These are phyloP conservation scores for Novumbra hubbsi DNA, from an alignment of 2,797 vertebrate species.

Conservation along the genomic window DNA sequence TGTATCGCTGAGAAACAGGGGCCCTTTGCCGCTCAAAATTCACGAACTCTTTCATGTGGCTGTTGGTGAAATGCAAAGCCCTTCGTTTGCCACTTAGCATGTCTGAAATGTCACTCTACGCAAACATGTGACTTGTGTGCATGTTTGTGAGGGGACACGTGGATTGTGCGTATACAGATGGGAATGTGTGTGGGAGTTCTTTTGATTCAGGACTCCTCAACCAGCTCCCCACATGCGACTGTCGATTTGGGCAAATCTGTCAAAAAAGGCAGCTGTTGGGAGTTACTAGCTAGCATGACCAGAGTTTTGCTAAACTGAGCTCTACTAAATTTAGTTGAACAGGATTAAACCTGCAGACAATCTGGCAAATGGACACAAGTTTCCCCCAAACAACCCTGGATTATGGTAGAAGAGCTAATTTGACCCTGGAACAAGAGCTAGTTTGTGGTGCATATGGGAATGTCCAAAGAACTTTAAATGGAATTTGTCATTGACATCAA, in stretches of 20 bases:
- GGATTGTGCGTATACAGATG: background rate
- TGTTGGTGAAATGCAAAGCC: background rate
- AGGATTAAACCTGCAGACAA: background rate
- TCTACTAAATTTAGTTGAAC: background rate
- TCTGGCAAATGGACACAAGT: background rate
- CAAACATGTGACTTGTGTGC: background rate
- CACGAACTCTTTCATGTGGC: background rate
- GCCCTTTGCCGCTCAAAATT: background rate
- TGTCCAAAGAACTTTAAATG: background rate
- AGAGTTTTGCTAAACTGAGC: background rate
- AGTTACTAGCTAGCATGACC: background rate
- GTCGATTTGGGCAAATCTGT: background rate
- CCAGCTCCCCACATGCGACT: background rate
- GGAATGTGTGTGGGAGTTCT: background rate
- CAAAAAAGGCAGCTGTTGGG: background rate
- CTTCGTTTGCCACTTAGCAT: background rate
- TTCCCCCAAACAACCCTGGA: background rate
- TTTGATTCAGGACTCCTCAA: background rate
- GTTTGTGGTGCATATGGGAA: background rate
- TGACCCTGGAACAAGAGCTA: background rate
- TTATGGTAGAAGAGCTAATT: too few relatives aligned
- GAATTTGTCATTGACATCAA: background rate
- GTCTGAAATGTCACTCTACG: background rate
- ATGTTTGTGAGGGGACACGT: background rate
- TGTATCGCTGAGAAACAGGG: background rate